Evolutionary conservation across 1,140 invertebrate genomes (phyloP).

Genomic region (Bathynomus jamesi): DNA sequence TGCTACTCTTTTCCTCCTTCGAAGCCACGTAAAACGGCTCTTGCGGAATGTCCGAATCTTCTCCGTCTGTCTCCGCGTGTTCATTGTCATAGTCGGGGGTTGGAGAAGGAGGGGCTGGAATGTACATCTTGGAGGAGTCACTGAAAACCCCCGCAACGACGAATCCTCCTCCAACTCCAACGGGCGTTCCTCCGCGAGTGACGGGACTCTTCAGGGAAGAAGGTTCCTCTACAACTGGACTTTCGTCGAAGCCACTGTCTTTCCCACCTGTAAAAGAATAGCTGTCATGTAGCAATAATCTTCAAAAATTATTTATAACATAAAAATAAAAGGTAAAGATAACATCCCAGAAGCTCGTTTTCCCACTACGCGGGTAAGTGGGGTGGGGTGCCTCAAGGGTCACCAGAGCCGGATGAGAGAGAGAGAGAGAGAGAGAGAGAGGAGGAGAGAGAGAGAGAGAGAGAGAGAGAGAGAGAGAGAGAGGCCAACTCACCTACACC

Average conservation of each 20-base stretch:
- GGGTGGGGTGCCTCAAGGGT: too few relatives aligned
- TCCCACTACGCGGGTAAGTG: too few relatives aligned
- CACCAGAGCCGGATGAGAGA: background rate
- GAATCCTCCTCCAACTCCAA: constrained; percentile 17
- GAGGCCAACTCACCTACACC: too few relatives aligned
- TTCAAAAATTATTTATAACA: too few relatives aligned
- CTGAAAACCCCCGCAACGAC: constrained; percentile 35
- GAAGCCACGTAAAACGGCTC: constrained; percentile 23
- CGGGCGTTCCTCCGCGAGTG: background rate
- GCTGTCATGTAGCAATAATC: background rate
- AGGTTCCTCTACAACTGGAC: constrained; percentile 11
- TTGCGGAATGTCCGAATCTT: constrained; percentile 28
- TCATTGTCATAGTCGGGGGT: constrained; percentile 39
- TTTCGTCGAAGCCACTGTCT: constrained; percentile 35
- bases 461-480: background rate
- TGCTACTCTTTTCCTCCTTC: background rate
- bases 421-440: background rate
- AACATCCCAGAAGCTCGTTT: too few relatives aligned
- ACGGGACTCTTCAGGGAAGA: background rate
- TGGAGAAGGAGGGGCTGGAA: constrained; percentile 37
- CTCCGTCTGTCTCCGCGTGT: constrained; percentile 17
- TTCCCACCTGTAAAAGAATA: constrained; percentile 3
- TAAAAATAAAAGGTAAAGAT: too few relatives aligned
- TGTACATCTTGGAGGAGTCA: constrained; percentile 39
- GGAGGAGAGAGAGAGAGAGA: background rate